A percentile compares a stretch with the other conserved stretches of the same genome.
These are phyloP conservation scores for Periophthalmus modestus DNA, from an alignment of 2,113 vertebrate species.

Conservation along the genomic window DNA sequence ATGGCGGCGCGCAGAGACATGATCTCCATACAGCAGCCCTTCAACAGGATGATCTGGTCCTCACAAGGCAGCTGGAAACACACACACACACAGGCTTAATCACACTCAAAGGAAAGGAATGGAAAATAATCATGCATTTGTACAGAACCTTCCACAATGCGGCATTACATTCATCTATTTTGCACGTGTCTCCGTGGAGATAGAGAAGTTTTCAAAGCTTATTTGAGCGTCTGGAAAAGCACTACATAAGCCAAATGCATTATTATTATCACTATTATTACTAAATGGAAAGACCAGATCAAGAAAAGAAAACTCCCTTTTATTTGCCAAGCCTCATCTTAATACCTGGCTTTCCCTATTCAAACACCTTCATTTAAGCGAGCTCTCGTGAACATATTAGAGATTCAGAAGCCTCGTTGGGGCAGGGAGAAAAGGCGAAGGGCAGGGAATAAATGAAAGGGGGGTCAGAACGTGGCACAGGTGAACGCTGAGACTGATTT, in stretches of 20 bases:
- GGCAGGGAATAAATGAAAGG: neutral
- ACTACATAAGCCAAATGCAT: too few species aligned
- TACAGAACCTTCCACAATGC: too few species aligned
- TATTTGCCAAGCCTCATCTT: neutral
- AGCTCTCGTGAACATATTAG: neutral
- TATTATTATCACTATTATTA: too few species aligned
- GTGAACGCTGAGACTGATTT: neutral
- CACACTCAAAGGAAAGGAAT: too few species aligned
- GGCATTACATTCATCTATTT: too few species aligned
- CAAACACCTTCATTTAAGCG: neutral
- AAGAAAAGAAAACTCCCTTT: neutral
- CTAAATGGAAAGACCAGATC: neutral
- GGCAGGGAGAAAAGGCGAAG: neutral
- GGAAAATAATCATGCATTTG: too few species aligned
- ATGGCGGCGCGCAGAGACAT: conserved; percentile 93
- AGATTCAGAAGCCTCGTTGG: neutral
- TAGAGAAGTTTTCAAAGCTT: too few species aligned
- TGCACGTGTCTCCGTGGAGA: too few species aligned
- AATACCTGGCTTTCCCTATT: neutral
- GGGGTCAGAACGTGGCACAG: neutral
- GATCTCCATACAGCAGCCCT: conserved; percentile 97
- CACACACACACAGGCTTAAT: too few species aligned
- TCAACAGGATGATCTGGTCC: conserved; percentile 96
- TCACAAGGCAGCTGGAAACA: conserved; percentile 87
- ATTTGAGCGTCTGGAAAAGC: too few species aligned